Conservation (phyloP, 2,888 invertebrate genomes). For the Acanthococcus lagerstroemiae region DNA sequence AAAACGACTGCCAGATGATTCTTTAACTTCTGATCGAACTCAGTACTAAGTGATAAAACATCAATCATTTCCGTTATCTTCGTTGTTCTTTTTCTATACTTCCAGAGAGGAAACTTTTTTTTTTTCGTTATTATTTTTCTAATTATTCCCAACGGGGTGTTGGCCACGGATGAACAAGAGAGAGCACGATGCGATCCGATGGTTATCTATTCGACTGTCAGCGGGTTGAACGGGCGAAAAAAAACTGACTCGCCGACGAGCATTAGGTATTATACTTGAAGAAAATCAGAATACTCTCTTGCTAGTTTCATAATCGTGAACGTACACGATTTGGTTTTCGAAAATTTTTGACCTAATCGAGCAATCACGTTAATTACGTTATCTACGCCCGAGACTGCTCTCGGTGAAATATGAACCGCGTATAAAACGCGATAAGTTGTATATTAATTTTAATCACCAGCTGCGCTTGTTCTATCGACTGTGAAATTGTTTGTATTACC, state of each 20-base stretch:
- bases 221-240: too few relatives aligned
- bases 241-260: too few relatives aligned
- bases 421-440: slow-evolving; percentile 6
- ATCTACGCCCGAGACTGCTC: neutral
- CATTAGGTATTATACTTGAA: too few relatives aligned
- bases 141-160: slow-evolving; percentile 11
- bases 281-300: neutral
- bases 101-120: neutral
- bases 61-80: slow-evolving; percentile 1
- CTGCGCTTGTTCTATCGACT: neutral
- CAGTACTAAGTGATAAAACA: slow-evolving; percentile 17
- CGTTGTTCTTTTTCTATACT: neutral
- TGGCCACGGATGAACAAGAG: neutral
- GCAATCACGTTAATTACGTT: slow-evolving; percentile 7
- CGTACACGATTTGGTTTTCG: neutral
- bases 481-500: neutral
- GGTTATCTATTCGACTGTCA: neutral
- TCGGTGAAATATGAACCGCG: slow-evolving; percentile 1
- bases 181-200: neutral
- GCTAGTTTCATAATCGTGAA: neutral
- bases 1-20: neutral
- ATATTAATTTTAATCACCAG: slow-evolving; percentile 9
- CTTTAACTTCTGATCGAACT: slow-evolving; percentile 25
- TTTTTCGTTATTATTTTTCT: slow-evolving; percentile 5
- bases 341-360: neutral